These are phyloP conservation scores for Battus philenor DNA, from an alignment of 1,140 invertebrate genomes.

Conservation along the genomic window DNA sequence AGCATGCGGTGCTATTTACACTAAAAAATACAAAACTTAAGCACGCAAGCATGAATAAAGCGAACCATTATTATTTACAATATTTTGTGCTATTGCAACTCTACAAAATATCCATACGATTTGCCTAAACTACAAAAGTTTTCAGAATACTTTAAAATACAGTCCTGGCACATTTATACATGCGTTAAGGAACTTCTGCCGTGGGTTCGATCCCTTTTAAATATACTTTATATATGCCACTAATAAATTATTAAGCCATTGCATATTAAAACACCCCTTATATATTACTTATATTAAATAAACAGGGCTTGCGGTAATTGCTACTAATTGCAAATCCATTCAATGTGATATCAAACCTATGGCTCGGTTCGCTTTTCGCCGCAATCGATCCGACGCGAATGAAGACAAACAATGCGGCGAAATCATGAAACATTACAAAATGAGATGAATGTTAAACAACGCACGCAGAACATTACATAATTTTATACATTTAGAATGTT, in stretches of 20 bases:
- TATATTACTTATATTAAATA: constrained; percentile 11
- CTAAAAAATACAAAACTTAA: no score
- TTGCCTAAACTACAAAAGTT: no score
- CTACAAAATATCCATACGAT: no score
- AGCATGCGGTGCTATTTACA: no score
- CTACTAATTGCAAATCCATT: constrained; percentile 66
- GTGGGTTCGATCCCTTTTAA: no score
- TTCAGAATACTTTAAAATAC: constrained; percentile 3
- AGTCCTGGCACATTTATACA: constrained; percentile 10
- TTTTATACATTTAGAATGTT: constrained; percentile 14
- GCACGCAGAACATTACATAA: constrained; percentile 6
- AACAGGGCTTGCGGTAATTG: constrained; percentile 22
- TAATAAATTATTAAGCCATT: constrained; percentile 28
- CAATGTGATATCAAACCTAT: constrained; percentile 71
- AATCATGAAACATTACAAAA: constrained; percentile 70
- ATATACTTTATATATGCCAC: constrained; percentile 31
- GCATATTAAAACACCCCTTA: constrained; percentile 9
- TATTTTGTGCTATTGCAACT: no score
- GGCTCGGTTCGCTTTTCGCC: constrained; percentile 61
- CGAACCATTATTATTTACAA: no score
- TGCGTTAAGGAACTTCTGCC: no score
- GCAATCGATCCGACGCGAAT: constrained; percentile 45
- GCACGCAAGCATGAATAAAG: no score
- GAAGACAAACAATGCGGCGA: constrained; percentile 53
- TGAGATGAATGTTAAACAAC: constrained; percentile 45